Percentiles rank a stretch among this genome's conserved stretches.
phyloP scores from a whole-genome alignment of 2,113 vertebrate genomes.

The Cryptomyrus ogoouensis region DNA sequence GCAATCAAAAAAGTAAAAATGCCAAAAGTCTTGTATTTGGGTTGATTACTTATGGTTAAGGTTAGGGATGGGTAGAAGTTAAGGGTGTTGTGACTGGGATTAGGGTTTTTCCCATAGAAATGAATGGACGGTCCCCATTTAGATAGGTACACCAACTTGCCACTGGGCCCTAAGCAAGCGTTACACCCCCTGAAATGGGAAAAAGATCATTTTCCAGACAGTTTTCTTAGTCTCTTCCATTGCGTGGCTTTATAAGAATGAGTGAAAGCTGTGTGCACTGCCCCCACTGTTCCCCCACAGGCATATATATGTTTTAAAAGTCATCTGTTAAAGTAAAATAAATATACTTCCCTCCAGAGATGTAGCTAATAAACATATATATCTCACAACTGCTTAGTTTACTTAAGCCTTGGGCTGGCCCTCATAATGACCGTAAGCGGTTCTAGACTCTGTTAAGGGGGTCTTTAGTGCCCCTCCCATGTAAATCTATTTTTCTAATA shows the following conservation, averaged over 20 bases:
- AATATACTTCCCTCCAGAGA: not conserved
- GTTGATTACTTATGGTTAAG: no score
- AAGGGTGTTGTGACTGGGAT: no score
- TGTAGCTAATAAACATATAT: not conserved
- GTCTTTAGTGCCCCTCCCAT: not conserved
- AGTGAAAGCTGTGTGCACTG: not conserved
- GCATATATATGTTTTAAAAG: not conserved
- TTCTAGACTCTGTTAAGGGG: not conserved
- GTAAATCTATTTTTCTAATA: not conserved
- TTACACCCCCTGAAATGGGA: no score
- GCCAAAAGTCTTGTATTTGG: no score
- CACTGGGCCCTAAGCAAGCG: not conserved
- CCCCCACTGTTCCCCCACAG: not conserved
- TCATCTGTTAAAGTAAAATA: not conserved
- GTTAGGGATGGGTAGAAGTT: no score
- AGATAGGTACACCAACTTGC: not conserved
- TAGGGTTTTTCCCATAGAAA: no score
- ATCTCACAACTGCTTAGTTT: not conserved
- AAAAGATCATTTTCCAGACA: not conserved
- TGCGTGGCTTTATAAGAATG: not conserved
- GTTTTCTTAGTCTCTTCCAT: not conserved
- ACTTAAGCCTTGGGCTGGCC: not conserved
- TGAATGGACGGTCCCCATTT: no score
- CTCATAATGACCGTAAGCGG: not conserved
- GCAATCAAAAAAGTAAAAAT: no score